phyloP scores from a whole-genome alignment of 64 coral and sea anemone genomes.

The Dendronephthya gigantea region DNA sequence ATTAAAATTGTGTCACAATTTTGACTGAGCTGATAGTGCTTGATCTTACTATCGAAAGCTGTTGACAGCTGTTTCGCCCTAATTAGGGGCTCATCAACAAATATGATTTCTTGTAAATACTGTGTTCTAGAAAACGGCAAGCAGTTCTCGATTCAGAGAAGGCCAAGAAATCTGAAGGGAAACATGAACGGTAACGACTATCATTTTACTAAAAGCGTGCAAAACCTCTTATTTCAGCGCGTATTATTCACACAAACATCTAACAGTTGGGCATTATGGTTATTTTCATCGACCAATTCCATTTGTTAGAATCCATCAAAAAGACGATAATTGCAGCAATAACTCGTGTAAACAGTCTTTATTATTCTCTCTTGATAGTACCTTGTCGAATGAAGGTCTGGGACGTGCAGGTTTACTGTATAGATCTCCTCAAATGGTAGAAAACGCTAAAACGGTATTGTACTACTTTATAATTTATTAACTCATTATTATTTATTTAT shows the following conservation, averaged over 20 bases:
- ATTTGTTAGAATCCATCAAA: not conserved
- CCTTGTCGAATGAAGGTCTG: not conserved
- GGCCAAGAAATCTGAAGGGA: slow-evolving; percentile 53
- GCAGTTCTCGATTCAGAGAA: slow-evolving; percentile 56
- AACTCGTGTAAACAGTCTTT: slow-evolving; percentile 55
- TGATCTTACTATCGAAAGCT: too few species aligned
- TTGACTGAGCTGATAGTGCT: not conserved
- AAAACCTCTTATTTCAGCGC: too few species aligned
- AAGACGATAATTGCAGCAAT: slow-evolving; percentile 52
- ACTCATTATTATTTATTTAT: too few species aligned
- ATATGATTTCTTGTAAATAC: not conserved
- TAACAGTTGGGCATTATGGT: too few species aligned
- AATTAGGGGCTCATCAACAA: too few species aligned
- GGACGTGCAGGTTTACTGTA: not conserved
- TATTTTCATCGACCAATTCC: too few species aligned
- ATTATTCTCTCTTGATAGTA: slow-evolving; percentile 33
- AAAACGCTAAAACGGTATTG: not conserved
- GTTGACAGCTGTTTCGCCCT: too few species aligned
- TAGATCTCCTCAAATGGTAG: not conserved
- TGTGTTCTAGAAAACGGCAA: slow-evolving; percentile 28
- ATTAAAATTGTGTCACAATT: too few species aligned
- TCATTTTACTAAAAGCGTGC: too few species aligned
- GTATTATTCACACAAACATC: too few species aligned
- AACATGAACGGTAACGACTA: slow-evolving; percentile 67
- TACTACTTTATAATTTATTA: too few species aligned